Percentiles rank a stretch among this genome's conserved stretches.
Evolutionary conservation across 2,888 invertebrate genomes (phyloP).

Genomic region (Melanostoma scalare): DNA sequence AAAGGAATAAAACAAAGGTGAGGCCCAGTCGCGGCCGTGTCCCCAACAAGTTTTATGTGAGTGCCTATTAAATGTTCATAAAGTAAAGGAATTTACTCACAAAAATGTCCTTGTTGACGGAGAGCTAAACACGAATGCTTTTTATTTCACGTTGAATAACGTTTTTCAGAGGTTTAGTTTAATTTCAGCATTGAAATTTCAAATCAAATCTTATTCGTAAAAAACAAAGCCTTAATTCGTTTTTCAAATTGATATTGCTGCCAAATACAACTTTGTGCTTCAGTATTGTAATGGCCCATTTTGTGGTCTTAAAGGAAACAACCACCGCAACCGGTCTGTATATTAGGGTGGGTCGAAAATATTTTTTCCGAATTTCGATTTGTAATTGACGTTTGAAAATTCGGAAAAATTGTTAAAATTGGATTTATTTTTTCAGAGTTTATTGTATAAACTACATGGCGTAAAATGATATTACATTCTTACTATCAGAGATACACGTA

Average conservation of each 20-base stretch:
- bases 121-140: conserved; percentile 25
- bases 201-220: too few species aligned
- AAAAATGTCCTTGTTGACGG: conserved; percentile 21
- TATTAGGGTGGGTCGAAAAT: too few species aligned
- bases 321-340: not conserved
- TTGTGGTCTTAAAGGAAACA: not conserved
- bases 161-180: too few species aligned
- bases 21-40: not conserved
- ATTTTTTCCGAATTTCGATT: too few species aligned
- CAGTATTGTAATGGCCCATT: conserved; percentile 20
- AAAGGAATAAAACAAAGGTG: not conserved
- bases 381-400: too few species aligned
- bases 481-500: too few species aligned
- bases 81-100: not conserved
- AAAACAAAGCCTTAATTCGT: conserved; percentile 17
- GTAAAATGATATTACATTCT: too few species aligned
- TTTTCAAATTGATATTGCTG: conserved; percentile 29
- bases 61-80: conserved; percentile 12
- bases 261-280: conserved; percentile 8
- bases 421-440: too few species aligned
- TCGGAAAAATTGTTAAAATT: too few species aligned
- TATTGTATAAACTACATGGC: too few species aligned
- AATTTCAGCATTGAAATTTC: too few species aligned
- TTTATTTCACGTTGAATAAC: not conserved
- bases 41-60: conserved; percentile 11